Base-by-base conservation (phyloP, 1,140 invertebrate species). In the Lineus longissimus region DNA sequence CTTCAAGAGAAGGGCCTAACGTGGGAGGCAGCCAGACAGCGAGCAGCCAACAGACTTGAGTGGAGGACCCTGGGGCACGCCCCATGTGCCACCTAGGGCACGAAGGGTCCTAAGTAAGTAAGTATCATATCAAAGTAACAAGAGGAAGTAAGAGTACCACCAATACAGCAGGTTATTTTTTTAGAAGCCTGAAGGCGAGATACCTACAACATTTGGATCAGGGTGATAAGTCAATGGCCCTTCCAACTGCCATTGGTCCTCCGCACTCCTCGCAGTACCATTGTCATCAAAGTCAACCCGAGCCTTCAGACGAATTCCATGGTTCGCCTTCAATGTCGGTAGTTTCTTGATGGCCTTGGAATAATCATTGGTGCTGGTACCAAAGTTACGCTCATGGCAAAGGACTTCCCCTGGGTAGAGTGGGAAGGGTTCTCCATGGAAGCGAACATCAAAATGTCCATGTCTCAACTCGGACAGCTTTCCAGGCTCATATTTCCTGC, bases 401-500 rank as follows among this genome's bases (percentile, higher is more conserved):
- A 84, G 58, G n/a, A 58, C 54, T 71, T 84, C 83, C 7, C 83
- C 83, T 55, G 83, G 83, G 70, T 84, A 84, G 9, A 84, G 67
- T 29, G 83, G 82, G 68, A 84, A 84, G n/a, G 83, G 83, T 29
- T 84, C 82, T 27, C 60, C 30, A 67, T 73, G 71, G 57, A 84
- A 75, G 23, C 78, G 66, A 22, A 83, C 68, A 65, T 79, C 81
- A 13, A 57, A 65, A 64, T 84, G 77, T 23, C 77, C 81, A 68
- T 80, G 72, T 25, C 54, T 63, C 13, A 83, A 61, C 40, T 78
- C 64, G 68, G 68, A 70, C 6, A 64, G 59, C 31, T 69, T 69
- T 2, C 74, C 76, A 59, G 77, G 75, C 22, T 76, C 75, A 68
- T 69, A 70, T 19, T 67, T 70, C 57, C 84, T 82, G 64, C 29